Evolutionary conservation across 2,888 invertebrate species (phyloP).

Genomic region (Drosophila recens): DNA sequence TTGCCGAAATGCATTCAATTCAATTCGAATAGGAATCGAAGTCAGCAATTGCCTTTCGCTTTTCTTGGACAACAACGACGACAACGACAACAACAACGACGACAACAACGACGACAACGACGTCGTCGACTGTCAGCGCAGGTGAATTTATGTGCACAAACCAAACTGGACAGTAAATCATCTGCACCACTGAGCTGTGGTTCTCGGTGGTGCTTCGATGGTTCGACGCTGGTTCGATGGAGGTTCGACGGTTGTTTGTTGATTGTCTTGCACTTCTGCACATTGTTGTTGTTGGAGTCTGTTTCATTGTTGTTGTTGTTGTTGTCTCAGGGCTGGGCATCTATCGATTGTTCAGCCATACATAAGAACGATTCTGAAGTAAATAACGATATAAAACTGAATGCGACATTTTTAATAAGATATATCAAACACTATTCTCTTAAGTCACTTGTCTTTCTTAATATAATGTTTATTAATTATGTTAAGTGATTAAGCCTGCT

Average conservation of each 20-base stretch:
- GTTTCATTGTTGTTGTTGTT: slow-evolving; percentile 16
- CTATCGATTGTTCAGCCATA: background rate
- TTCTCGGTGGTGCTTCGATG: background rate
- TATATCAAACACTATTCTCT: too few relatives aligned
- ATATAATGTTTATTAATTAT: too few relatives aligned
- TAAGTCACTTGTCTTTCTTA: too few relatives aligned
- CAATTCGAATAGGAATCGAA: slow-evolving; percentile 30
- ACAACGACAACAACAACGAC: background rate
- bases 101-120: background rate
- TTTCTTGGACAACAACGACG: slow-evolving; percentile 36
- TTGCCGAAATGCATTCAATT: slow-evolving; percentile 31
- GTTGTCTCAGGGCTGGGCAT: background rate
- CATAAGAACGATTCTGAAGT: background rate
- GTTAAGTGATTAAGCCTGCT: too few relatives aligned
- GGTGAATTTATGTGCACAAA: slow-evolving; percentile 84
- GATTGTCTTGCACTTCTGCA: slow-evolving; percentile 59
- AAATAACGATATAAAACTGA: background rate
- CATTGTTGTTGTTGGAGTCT: slow-evolving; percentile 14
- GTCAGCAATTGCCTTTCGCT: slow-evolving; percentile 70
- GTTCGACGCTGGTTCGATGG: background rate
- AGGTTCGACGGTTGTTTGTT: background rate
- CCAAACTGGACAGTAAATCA: slow-evolving; percentile 83
- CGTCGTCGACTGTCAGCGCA: slow-evolving; percentile 78
- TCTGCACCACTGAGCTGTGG: slow-evolving; percentile 55
- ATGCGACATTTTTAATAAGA: too few relatives aligned